Percentiles rank a stretch among this genome's conserved stretches.
Conservation (phyloP, 1,140 invertebrate genomes). For the Lepidurus couesii region DNA sequence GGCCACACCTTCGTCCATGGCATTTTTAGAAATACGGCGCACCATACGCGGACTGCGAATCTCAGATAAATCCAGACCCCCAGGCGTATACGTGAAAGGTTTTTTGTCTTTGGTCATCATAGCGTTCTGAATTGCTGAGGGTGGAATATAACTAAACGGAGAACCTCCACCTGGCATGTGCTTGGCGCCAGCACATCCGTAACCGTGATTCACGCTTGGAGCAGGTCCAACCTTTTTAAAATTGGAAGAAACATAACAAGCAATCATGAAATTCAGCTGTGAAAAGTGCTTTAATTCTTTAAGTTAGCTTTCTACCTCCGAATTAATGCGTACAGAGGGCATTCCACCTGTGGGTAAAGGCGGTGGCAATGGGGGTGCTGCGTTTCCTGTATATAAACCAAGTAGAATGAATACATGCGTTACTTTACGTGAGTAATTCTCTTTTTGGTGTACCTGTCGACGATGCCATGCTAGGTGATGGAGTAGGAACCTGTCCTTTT, state of each 20-base stretch:
- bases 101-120: constrained; percentile 89
- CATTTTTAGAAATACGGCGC: constrained; percentile 61
- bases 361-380: constrained; percentile 51
- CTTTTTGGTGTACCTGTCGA: neutral
- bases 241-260: neutral
- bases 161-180: constrained; percentile 36
- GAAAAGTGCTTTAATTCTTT: constrained; percentile 33
- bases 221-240: constrained; percentile 22
- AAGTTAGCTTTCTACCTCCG: constrained; percentile 41
- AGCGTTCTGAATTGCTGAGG: constrained; percentile 81
- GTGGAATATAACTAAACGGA: constrained; percentile 51
- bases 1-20: constrained; percentile 50
- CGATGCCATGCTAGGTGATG: neutral
- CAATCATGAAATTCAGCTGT: neutral
- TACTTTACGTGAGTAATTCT: neutral
- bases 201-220: neutral
- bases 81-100: constrained; percentile 89
- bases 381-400: neutral
- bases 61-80: constrained; percentile 82
- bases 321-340: constrained; percentile 51
- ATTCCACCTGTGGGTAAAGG: constrained; percentile 44
- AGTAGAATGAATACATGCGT: neutral
- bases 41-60: constrained; percentile 84
- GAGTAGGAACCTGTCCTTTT: neutral
- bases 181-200: constrained; percentile 23